A percentile compares a stretch with the other conserved stretches of the same genome.
phyloP scores from a whole-genome alignment of 2,797 vertebrate species.

The Microcaecilia unicolor region DNA sequence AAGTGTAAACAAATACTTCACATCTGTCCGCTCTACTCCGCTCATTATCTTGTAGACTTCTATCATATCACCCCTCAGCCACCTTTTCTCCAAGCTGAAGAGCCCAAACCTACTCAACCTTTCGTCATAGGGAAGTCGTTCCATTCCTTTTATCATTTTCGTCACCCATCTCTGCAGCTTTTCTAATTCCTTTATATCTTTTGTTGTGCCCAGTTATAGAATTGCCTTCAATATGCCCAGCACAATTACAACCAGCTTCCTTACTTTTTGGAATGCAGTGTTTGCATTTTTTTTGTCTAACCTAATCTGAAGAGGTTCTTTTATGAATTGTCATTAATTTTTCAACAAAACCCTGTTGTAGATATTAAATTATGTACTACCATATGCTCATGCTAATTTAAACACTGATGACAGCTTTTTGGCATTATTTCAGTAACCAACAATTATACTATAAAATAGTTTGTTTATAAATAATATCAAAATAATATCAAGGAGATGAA shows the following conservation, averaged over 20 bases:
- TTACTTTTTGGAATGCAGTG: not conserved
- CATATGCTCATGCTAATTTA: constrained; percentile 69
- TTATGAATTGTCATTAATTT: constrained; percentile 48
- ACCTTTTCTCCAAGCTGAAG: too few relatives aligned
- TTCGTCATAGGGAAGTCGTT: too few relatives aligned
- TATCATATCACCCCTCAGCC: too few relatives aligned
- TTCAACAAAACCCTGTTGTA: constrained; percentile 37
- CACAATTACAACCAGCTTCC: constrained; percentile 8
- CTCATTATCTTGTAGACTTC: too few relatives aligned
- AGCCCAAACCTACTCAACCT: too few relatives aligned
- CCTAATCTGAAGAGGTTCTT: constrained; percentile 24
- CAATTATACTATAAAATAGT: constrained; percentile 26
- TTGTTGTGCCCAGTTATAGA: too few relatives aligned
- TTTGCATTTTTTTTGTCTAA: constrained; percentile 14
- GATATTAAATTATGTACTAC: constrained; percentile 62
- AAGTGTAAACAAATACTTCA: too few relatives aligned
- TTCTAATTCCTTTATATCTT: too few relatives aligned
- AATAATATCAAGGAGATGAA: constrained; percentile 13
- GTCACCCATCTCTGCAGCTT: too few relatives aligned
- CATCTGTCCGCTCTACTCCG: too few relatives aligned
- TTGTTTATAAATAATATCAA: constrained; percentile 26
- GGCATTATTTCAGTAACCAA: constrained; percentile 25
- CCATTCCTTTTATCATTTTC: too few relatives aligned
- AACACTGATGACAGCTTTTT: constrained; percentile 30
- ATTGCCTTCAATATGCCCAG: not conserved